These are phyloP conservation scores for Bergia sp. DNA, from an alignment of 92 coral and sea anemone genomes.

Conservation along the genomic window DNA sequence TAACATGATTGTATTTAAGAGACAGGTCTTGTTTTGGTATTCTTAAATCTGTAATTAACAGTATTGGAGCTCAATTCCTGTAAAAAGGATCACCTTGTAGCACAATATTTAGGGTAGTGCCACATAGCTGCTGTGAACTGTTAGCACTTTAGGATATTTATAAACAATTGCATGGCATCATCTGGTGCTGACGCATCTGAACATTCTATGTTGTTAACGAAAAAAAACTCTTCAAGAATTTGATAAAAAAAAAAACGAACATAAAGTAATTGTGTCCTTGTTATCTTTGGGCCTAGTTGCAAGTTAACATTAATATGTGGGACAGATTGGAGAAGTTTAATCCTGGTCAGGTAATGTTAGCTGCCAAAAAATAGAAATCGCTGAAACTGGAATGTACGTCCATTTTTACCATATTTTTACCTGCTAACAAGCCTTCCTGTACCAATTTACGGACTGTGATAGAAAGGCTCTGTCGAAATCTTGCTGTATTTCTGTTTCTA, in stretches of 20 bases:
- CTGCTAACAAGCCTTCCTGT: too few relatives aligned
- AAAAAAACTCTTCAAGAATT: background rate
- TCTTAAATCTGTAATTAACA: background rate
- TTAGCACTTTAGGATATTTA: background rate
- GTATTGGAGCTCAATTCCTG: background rate
- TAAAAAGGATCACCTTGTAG: background rate
- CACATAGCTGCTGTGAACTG: background rate
- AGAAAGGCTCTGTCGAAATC: too few relatives aligned
- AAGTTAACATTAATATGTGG: too few relatives aligned
- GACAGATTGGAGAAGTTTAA: too few relatives aligned
- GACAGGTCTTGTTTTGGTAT: background rate
- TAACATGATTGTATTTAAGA: background rate
- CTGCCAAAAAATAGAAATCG: too few relatives aligned
- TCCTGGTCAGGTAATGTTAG: too few relatives aligned
- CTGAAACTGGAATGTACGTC: too few relatives aligned
- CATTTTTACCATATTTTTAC: too few relatives aligned
- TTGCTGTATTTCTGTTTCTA: too few relatives aligned
- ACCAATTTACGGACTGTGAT: too few relatives aligned
- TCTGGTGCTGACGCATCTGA: constrained; percentile 9
- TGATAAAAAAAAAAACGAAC: background rate
- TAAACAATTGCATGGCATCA: constrained; percentile 10
- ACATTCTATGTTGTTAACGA: constrained; percentile 14
- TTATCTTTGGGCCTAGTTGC: background rate
- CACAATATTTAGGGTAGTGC: background rate
- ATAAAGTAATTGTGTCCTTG: background rate